Conservation (phyloP, 2,797 vertebrate genomes). For the Poeciliopsis infans region DNA sequence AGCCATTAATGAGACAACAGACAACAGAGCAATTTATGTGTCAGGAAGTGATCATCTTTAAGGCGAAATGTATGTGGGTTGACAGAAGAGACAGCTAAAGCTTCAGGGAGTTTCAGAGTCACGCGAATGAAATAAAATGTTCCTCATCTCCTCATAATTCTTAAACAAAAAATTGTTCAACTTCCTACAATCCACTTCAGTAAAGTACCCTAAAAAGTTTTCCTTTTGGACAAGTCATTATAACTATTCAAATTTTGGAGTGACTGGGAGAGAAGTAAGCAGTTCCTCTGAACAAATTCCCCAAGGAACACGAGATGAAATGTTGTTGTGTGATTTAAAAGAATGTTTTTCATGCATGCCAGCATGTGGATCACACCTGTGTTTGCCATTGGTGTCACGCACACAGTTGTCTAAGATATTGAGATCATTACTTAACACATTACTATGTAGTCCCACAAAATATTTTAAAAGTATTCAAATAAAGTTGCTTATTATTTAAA, state of each 20-base stretch:
- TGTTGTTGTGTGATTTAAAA: slow-evolving; percentile 43
- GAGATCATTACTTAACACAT: neutral
- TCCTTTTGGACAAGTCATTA: slow-evolving; percentile 46
- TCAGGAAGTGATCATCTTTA: slow-evolving; percentile 58
- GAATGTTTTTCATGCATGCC: slow-evolving; percentile 9
- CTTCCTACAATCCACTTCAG: slow-evolving; percentile 22
- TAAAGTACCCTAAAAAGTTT: slow-evolving; percentile 39
- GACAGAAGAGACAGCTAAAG: slow-evolving; percentile 38
- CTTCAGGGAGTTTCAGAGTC: slow-evolving; percentile 31
- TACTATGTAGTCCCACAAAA: neutral
- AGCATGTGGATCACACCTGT: slow-evolving; percentile 43
- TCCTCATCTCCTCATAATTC: neutral
- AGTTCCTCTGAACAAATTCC: slow-evolving; percentile 54
- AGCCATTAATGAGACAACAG: slow-evolving; percentile 36
- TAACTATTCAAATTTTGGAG: slow-evolving; percentile 37
- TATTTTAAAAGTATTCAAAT: neutral
- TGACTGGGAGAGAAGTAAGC: slow-evolving; percentile 37
- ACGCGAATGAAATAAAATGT: slow-evolving; percentile 14
- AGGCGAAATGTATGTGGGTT: slow-evolving; percentile 37
- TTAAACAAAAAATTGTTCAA: slow-evolving; percentile 10
- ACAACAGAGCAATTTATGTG: slow-evolving; percentile 54
- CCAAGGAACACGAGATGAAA: slow-evolving; percentile 41
- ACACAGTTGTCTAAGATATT: neutral
- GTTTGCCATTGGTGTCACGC: slow-evolving; percentile 4
- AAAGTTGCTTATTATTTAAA: neutral